phyloP scores from a whole-genome alignment of 2,888 invertebrate genomes.

The Malthinus seriepunctatus region DNA sequence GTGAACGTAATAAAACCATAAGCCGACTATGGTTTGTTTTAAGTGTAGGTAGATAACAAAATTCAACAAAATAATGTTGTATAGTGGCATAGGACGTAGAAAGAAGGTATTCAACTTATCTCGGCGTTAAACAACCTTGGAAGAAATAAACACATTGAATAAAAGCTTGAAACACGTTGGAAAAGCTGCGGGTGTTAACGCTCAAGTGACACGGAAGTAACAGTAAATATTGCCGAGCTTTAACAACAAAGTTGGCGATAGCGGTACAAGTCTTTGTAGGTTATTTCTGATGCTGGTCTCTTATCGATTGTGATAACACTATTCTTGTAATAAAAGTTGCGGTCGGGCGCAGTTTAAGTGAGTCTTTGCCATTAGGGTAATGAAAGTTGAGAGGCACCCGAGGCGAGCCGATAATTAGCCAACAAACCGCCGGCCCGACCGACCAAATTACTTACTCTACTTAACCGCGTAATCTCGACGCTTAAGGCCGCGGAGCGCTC shows the following conservation, averaged over 20 bases:
- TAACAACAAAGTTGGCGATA: constrained; percentile 24
- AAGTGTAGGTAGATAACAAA: not conserved
- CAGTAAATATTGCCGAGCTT: constrained; percentile 18
- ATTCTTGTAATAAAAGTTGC: constrained; percentile 30
- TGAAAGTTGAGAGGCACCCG: constrained; percentile 48
- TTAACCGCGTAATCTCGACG: constrained; percentile 51
- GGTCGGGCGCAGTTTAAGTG: constrained; percentile 30
- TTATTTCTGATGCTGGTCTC: constrained; percentile 25
- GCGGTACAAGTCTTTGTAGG: constrained; percentile 25
- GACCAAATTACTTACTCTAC: constrained; percentile 52
- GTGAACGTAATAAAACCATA: not conserved
- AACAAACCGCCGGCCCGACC: constrained; percentile 50
- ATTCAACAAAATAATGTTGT: not conserved
- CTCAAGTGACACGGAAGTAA: constrained; percentile 14
- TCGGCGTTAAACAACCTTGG: constrained; percentile 15
- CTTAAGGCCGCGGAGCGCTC: constrained; percentile 44
- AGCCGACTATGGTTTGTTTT: not conserved
- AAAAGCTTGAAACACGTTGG: constrained; percentile 21
- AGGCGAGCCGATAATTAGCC: constrained; percentile 52
- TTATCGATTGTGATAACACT: constrained; percentile 29
- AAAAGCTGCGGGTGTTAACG: constrained; percentile 22
- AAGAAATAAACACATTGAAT: constrained; percentile 25
- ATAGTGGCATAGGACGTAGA: not conserved
- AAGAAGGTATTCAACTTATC: constrained; percentile 15
- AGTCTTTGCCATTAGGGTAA: constrained; percentile 46